A percentile compares a stretch with the other conserved stretches of the same genome.
Evolutionary conservation across 1,140 invertebrate genomes (phyloP).

Genomic region (Drosophila orosa): DNA sequence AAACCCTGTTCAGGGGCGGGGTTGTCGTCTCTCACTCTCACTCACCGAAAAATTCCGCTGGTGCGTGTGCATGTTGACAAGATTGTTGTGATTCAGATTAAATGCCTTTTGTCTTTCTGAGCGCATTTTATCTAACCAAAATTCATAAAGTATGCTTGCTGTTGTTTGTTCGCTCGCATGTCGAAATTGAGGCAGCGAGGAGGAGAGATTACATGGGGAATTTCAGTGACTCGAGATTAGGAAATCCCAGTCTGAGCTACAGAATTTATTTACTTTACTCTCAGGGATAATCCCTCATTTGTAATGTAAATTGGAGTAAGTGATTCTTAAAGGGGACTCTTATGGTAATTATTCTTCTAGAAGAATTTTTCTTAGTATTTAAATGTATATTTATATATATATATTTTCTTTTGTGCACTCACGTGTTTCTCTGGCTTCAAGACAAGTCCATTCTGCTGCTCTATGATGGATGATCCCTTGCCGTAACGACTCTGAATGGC

Average conservation of each 20-base stretch:
- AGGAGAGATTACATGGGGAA: conserved; percentile 52
- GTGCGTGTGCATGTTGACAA: conserved; percentile 64
- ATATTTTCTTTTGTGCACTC: conserved; percentile 48
- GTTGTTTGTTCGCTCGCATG: conserved; percentile 39
- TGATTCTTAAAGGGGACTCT: conserved; percentile 6
- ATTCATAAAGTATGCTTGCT: conserved; percentile 65
- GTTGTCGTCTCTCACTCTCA: too few species aligned
- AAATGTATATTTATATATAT: neutral
- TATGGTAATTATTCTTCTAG: neutral
- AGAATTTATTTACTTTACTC: conserved; percentile 45
- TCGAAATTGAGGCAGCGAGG: conserved; percentile 46
- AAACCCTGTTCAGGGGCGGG: neutral
- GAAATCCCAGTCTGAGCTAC: conserved; percentile 53
- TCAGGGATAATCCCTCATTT: conserved; percentile 1
- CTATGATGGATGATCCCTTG: conserved; percentile 41
- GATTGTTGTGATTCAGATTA: conserved; percentile 77
- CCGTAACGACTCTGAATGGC: conserved; percentile 73
- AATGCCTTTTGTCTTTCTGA: conserved; percentile 68
- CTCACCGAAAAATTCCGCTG: conserved; percentile 14
- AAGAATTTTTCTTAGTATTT: conserved; percentile 7
- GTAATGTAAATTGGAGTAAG: neutral
- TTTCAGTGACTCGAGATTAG: conserved; percentile 59
- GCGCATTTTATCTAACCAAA: conserved; percentile 77
- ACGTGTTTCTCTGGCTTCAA: conserved; percentile 84
- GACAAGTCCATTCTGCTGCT: conserved; percentile 72